These are phyloP conservation scores for Drosophila yakuba DNA, from an alignment of 1,140 invertebrate species.

Conservation along the genomic window DNA sequence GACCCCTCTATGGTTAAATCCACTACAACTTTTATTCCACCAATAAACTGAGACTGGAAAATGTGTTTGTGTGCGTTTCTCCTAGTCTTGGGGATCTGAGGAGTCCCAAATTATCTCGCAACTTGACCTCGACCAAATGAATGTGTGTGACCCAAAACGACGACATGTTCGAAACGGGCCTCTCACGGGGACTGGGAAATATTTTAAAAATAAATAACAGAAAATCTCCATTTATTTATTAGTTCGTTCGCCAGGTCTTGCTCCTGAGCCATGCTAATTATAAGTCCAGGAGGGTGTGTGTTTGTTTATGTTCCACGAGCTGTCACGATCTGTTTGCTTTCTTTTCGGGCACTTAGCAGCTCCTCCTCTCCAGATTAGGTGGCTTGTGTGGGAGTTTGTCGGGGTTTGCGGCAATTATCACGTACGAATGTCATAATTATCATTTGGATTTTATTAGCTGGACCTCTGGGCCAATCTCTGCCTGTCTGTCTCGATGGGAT, in stretches of 20 bases:
- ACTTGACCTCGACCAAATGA: constrained; percentile 57
- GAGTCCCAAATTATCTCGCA: constrained; percentile 47
- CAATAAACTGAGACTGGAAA: constrained; percentile 43
- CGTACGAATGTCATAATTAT: constrained; percentile 85
- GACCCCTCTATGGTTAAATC: constrained; percentile 14
- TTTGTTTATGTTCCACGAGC: constrained; percentile 68
- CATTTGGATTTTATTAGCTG: constrained; percentile 80
- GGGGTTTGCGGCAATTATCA: constrained; percentile 79
- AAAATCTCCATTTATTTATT: constrained; percentile 79
- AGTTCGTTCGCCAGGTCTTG: constrained; percentile 54
- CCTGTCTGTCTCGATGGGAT: constrained; percentile 6
- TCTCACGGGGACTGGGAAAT: constrained; percentile 23
- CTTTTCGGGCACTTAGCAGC: constrained; percentile 48
- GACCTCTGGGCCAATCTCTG: constrained; percentile 50
- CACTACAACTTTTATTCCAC: constrained; percentile 11
- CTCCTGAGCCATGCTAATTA: constrained; percentile 62
- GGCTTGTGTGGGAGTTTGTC: constrained; percentile 51
- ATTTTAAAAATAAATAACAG: constrained; percentile 79
- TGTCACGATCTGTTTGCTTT: constrained; percentile 62
- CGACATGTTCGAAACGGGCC: constrained; percentile 43
- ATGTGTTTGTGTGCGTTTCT: not conserved
- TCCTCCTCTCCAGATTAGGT: constrained; percentile 13
- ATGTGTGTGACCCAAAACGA: constrained; percentile 53
- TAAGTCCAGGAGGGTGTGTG: constrained; percentile 43
- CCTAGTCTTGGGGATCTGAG: constrained; percentile 4